Base-by-base conservation (phyloP, 2,113 vertebrate species). In the Crypturellus undulatus region DNA sequence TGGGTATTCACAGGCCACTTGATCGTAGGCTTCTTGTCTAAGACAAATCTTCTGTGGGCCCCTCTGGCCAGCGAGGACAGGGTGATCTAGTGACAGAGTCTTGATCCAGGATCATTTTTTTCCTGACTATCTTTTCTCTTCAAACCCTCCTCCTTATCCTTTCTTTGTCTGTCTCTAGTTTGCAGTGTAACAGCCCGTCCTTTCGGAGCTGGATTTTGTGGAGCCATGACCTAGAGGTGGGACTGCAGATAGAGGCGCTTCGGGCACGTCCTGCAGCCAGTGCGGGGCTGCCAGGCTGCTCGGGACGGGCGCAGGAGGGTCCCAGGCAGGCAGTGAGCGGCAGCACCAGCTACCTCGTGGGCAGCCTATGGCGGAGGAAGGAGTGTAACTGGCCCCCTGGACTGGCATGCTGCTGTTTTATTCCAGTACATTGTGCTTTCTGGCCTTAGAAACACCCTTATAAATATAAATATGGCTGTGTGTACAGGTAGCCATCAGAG, bases 201-300 rank as follows among this genome's bases (percentile, higher is more conserved):
- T 10, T 19, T 85, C 56, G 30, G 26, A 65, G 15, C 22, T 26
- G 32, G 71, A 34, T 76, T 82, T 71, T 67, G 21, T 65, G 21
- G 42, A 59, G 54, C 16, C 0, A 0, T 3, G 21, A 83, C 54
- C 68, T 5, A 34, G 83, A 67, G 19, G 15, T 83, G 13, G 34
- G 19, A 62, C 45, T 0, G 0, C 32, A 32, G 54, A 51, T 47
- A 16, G 1, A 54, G 69, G 51, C 25, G 21, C 12, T 83, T 43
- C n/a, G 49, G 6, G 56, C 43, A 17, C 43, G 43, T 43, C 43
- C 15, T 14, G 13, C 43, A 14, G 43, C 43, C 15, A 14, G 15
- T 14, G 42, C 42, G 42, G 42, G 42, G 42, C 43, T 43, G 40
- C 40, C 40, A 13, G 40, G 10, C 40, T 13, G 40, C 40, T 42